Percentiles rank a stretch among this genome's conserved stretches.
phyloP scores from a whole-genome alignment of 1,140 invertebrate species.

The Lepidurus apus region DNA sequence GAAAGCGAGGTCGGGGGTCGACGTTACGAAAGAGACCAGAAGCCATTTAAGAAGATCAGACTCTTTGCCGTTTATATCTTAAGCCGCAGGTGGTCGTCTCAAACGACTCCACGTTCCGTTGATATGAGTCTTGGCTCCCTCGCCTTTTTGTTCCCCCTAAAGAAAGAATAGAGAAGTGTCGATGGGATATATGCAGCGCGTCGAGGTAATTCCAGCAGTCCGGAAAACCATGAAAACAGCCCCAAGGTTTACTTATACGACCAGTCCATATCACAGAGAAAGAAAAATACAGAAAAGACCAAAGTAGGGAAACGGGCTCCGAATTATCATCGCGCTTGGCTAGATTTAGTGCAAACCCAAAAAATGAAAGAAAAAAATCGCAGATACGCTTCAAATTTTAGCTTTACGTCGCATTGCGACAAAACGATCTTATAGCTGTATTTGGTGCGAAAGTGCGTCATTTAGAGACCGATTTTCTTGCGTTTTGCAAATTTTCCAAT shows the following conservation, averaged over 20 bases:
- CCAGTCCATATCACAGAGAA: background rate
- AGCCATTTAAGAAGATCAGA: constrained; percentile 22
- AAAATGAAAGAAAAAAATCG: too few relatives aligned
- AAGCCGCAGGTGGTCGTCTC: constrained; percentile 12
- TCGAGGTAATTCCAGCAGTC: background rate
- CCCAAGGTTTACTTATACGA: constrained; percentile 15
- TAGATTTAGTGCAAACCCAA: background rate
- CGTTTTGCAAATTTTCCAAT: too few relatives aligned
- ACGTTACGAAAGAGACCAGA: constrained; percentile 21
- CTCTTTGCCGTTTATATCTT: constrained; percentile 10
- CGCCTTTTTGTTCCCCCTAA: background rate
- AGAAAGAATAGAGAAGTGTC: constrained; percentile 1
- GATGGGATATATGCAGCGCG: background rate
- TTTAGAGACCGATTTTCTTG: too few relatives aligned
- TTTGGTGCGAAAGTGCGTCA: too few relatives aligned
- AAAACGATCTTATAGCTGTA: too few relatives aligned
- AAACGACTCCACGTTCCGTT: constrained; percentile 18
- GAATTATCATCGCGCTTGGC: background rate
- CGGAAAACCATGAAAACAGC: background rate
- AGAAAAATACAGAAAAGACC: background rate
- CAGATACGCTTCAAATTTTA: too few relatives aligned
- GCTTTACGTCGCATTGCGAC: too few relatives aligned
- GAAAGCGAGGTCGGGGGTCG: constrained; percentile 11
- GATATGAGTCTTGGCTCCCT: background rate
- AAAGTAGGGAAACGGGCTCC: background rate